Evolutionary conservation across 2,888 invertebrate genomes (phyloP), one percentile per base, ranked within the genome.

Genomic region (Tetranychus truncatus): DNA sequence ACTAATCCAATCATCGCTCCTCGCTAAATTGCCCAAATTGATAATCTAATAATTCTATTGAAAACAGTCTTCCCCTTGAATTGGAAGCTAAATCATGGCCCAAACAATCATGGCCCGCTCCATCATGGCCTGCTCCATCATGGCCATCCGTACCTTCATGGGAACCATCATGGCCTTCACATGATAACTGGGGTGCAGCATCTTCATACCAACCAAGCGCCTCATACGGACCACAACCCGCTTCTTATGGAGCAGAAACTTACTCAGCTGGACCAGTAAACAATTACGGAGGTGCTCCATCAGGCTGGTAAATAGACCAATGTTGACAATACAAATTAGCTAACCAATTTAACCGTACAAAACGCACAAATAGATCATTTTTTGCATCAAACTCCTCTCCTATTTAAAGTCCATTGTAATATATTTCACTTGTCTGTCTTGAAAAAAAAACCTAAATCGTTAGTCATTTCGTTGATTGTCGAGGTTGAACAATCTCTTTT

Each of bases 51-150:
- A 69, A 11, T 69, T 6, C 8, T 18, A 69, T 20, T 21, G 11
- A 20, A 66, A 34, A 34, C 11, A 69, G 69, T 24, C 6, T 69
- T 7, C 69, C 69, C 20, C 69, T 69, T 24, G 69, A 69, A 24
- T 24, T 69, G 20, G 69, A 69, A 21, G 21, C 20, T 11, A 69
- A 69, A 21, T 69, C 69, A 69, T 69, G 69, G 69, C 69, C 69
- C 20, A 69, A 69, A 69, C 69, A 69, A 20, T 69, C 69, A 18
- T 69, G 69, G 69, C 69, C 69, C 11, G 34, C 20, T 24, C 69
- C 20, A 69, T 69, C 69, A 7, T 69, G 69, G 69, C 69, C 69
- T 24, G 34, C 20, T 6, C 69, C 20, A 9, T 69, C 69, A 69
- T 69, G 69, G 69, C 21, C 21, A 20, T 24, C 20, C 11, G 69